Conservation (phyloP, 2,888 invertebrate genomes). For the Hirtodrosophila confusa region DNA sequence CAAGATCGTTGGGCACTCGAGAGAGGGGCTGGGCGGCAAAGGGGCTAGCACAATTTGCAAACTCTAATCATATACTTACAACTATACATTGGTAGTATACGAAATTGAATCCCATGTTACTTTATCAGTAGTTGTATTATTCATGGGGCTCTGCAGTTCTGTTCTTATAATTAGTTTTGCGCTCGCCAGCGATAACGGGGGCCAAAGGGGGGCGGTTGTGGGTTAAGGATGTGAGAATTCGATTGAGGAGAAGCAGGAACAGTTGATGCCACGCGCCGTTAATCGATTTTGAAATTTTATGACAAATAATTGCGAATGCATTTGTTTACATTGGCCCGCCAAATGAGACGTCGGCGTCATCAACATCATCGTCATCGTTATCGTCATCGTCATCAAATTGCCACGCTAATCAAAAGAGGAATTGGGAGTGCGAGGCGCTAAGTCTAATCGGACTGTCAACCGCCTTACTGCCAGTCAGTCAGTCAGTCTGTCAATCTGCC, state of each 20-base stretch:
- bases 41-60: constrained; percentile 5
- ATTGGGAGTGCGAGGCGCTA: constrained; percentile 16
- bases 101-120: constrained; percentile 46
- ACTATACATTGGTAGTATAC: constrained; percentile 2
- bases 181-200: constrained; percentile 21
- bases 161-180: constrained; percentile 54
- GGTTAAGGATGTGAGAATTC: neutral
- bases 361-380: neutral
- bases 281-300: constrained; percentile 54
- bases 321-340: constrained; percentile 15
- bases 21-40: neutral
- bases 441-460: constrained; percentile 44
- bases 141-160: constrained; percentile 38
- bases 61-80: no score
- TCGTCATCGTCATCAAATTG: constrained; percentile 18
- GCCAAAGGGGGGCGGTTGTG: neutral
- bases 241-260: constrained; percentile 14
- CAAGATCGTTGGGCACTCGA: neutral
- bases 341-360: neutral
- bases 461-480: constrained; percentile 8
- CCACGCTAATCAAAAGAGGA: constrained; percentile 29
- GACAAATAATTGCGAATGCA: constrained; percentile 34
- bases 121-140: constrained; percentile 33
- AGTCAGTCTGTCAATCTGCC: constrained; percentile 1
- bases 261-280: constrained; percentile 56